Conservation (phyloP, 2,888 invertebrate species). For the Pasiphila rectangulata region DNA sequence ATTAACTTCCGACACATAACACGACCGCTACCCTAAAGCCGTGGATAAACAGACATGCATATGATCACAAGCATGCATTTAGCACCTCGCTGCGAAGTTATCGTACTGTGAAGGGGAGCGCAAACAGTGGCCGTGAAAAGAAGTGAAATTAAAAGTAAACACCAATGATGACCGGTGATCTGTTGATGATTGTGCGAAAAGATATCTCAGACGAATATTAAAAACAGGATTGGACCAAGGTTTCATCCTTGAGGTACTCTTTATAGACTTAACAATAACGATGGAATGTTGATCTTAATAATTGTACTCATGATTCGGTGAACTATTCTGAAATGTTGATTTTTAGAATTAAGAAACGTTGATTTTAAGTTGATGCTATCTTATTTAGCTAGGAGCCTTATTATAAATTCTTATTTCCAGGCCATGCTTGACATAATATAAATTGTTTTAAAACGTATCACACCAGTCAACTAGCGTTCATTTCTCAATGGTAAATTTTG, state of each 20-base stretch:
- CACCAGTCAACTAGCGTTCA: no score
- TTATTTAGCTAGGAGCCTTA: no score
- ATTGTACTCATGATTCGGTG: no score
- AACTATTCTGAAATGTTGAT: no score
- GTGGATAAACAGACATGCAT: slow-evolving; percentile 22
- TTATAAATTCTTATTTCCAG: no score
- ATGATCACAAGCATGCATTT: slow-evolving; percentile 26
- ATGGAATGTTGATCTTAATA: no score
- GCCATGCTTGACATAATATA: no score
- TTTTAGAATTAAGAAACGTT: no score
- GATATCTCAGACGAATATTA: background rate
- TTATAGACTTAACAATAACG: background rate
- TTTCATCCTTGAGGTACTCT: background rate
- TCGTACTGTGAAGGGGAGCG: slow-evolving; percentile 26
- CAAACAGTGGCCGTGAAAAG: slow-evolving; percentile 24
- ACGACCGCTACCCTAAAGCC: background rate
- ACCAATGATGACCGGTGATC: slow-evolving; percentile 20
- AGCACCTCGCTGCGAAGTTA: slow-evolving; percentile 27
- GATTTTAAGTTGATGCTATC: no score
- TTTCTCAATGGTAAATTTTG: no score
- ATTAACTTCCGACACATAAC: background rate
- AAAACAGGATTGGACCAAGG: background rate
- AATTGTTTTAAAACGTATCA: no score
- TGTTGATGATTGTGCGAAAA: slow-evolving; percentile 18
- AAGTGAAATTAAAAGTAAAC: slow-evolving; percentile 22